phyloP scores from a whole-genome alignment of 1,140 invertebrate species.

The Drosophila bifasciata region DNA sequence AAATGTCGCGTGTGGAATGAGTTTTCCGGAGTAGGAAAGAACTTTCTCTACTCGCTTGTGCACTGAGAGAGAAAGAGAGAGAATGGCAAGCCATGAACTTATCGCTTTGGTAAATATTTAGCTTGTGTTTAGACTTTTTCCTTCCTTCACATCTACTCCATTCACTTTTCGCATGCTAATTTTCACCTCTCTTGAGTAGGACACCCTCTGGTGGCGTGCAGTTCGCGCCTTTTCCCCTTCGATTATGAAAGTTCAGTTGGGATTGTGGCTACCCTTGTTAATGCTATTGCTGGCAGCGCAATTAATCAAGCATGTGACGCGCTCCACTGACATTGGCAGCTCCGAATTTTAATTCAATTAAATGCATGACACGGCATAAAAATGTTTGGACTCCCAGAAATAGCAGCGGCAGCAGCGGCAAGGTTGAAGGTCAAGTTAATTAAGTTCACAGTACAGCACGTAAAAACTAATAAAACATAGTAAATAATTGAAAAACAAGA shows the following conservation, averaged over 20 bases:
- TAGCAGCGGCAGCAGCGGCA: constrained; percentile 6
- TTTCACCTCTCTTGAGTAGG: constrained; percentile 30
- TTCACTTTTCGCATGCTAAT: constrained; percentile 40
- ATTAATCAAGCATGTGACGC: constrained; percentile 41
- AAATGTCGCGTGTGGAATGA: constrained; percentile 48
- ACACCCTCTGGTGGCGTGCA: constrained; percentile 38
- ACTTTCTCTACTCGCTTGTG: constrained; percentile 1
- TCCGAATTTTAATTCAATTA: constrained; percentile 52
- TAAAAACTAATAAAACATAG: constrained; percentile 13
- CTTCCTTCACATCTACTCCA: constrained; percentile 9
- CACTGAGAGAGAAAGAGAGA: neutral
- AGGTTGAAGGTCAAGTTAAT: constrained; percentile 25
- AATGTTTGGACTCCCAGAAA: neutral
- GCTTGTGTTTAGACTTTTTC: constrained; percentile 41
- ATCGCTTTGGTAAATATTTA: constrained; percentile 60
- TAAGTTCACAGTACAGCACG: constrained; percentile 17
- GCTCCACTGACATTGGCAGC: constrained; percentile 33
- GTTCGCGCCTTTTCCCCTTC: constrained; percentile 49
- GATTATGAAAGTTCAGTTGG: constrained; percentile 36
- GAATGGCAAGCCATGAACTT: constrained; percentile 14
- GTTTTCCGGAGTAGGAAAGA: constrained; percentile 2
- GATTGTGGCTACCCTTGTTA: neutral
- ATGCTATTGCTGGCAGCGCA: constrained; percentile 17
- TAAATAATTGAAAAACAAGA: constrained; percentile 25
- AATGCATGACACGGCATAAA: constrained; percentile 20